Conservation (phyloP, 2,888 invertebrate species). For the Nymphalis urticae region DNA sequence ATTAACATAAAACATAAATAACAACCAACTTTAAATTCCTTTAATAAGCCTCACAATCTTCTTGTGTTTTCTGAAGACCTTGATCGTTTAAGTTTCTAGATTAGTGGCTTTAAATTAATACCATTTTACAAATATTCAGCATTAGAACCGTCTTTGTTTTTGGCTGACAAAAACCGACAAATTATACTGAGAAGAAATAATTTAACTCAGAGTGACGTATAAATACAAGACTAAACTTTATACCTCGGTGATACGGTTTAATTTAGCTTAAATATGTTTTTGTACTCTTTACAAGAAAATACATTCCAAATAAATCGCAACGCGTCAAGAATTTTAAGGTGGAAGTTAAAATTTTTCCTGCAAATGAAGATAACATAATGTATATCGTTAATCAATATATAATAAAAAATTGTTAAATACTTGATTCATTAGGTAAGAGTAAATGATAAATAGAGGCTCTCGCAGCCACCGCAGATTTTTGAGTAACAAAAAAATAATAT, state of each 20-base stretch:
- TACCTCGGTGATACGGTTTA: not conserved
- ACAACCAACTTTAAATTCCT: too few relatives aligned
- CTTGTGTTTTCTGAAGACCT: not conserved
- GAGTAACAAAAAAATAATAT: too few relatives aligned
- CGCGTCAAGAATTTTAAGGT: constrained; percentile 8
- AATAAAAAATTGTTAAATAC: too few relatives aligned
- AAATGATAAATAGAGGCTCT: too few relatives aligned
- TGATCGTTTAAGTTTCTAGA: constrained; percentile 1
- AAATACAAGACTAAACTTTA: not conserved
- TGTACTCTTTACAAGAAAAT: too few relatives aligned
- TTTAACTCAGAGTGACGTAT: not conserved
- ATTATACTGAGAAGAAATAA: constrained; percentile 14
- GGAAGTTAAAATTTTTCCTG: not conserved
- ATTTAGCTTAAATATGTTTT: not conserved
- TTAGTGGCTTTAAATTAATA: constrained; percentile 4
- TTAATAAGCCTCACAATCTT: too few relatives aligned
- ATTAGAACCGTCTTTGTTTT: constrained; percentile 7
- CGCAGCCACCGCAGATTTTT: too few relatives aligned
- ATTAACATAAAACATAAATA: too few relatives aligned
- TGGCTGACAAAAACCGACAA: constrained; percentile 11
- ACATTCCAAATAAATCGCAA: not conserved
- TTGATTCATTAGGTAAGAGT: too few relatives aligned
- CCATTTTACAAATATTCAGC: constrained; percentile 9
- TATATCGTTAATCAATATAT: not conserved
- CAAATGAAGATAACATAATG: not conserved